Percentiles rank a stretch among this genome's conserved stretches.
Evolutionary conservation across 2,113 vertebrate genomes (phyloP).

Genomic region (Echinops telfairi): DNA sequence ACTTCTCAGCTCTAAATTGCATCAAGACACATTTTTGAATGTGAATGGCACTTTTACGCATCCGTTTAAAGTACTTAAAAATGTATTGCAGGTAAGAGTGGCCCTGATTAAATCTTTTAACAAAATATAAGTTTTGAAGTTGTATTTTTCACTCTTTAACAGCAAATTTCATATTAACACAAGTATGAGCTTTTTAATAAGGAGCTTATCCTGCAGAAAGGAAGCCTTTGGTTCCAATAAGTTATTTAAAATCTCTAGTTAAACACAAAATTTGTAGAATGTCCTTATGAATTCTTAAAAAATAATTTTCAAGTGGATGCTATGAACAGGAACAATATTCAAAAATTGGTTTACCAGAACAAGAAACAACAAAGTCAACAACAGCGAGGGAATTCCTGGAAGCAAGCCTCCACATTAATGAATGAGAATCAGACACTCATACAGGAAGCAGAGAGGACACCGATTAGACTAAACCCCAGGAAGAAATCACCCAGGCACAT

Average conservation of each 20-base stretch:
- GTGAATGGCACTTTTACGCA: conserved; percentile 56
- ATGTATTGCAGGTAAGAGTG: conserved; percentile 58
- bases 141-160: conserved; percentile 47
- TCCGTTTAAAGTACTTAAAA: conserved; percentile 73
- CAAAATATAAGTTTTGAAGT: neutral
- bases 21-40: conserved; percentile 72
- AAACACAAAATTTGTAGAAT: conserved; percentile 34
- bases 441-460: no score
- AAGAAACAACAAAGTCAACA: no score
- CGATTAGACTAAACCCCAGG: no score
- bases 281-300: neutral
- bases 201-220: neutral
- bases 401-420: no score
- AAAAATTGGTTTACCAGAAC: no score
- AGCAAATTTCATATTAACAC: conserved; percentile 56
- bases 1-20: conserved; percentile 64
- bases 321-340: no score
- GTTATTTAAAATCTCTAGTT: neutral
- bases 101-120: conserved; percentile 36
- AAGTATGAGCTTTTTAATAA: conserved; percentile 48
- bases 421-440: no score
- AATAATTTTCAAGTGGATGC: no score
- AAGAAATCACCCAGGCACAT: no score
- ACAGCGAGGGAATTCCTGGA: no score
- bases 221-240: conserved; percentile 13